These are phyloP conservation scores for Cryptoblepharus egeriae DNA, from an alignment of 2,797 vertebrate genomes.

Conservation along the genomic window DNA sequence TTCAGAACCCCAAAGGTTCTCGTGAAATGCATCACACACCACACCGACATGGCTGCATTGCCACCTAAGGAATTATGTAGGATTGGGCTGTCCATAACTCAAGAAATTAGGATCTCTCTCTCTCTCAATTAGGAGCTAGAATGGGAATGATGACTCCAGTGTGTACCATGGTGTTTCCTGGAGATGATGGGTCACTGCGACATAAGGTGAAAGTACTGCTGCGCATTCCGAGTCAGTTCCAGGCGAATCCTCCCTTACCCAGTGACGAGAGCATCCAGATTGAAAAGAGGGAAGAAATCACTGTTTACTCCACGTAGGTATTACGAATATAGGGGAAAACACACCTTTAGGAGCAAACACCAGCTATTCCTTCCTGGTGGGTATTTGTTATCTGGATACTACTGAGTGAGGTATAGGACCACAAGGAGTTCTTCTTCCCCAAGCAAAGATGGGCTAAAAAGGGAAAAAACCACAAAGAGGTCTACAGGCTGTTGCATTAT, in stretches of 20 bases:
- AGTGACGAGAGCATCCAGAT: slow-evolving; percentile 81
- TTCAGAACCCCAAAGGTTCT: no score
- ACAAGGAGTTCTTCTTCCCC: slow-evolving; percentile 22
- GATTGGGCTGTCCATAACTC: neutral
- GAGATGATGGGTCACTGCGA: slow-evolving; percentile 85
- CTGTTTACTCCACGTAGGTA: slow-evolving; percentile 87
- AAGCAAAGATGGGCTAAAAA: neutral
- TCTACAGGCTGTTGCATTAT: no score
- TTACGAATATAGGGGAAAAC: neutral
- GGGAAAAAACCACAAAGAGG: neutral
- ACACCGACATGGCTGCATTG: no score
- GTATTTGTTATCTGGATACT: neutral
- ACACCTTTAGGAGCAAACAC: no score
- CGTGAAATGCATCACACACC: no score
- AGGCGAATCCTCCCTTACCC: slow-evolving; percentile 82
- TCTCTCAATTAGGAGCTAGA: slow-evolving; percentile 77
- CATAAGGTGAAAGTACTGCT: slow-evolving; percentile 86
- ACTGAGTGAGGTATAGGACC: neutral
- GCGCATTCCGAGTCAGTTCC: slow-evolving; percentile 84
- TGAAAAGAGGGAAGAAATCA: slow-evolving; percentile 87
- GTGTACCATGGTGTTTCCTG: slow-evolving; percentile 86
- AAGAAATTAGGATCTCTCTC: neutral
- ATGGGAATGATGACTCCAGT: slow-evolving; percentile 90
- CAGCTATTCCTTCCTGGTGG: no score
- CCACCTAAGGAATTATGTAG: no score